Conservation (phyloP, 2,797 vertebrate genomes). For the Anguilla pacifica region DNA sequence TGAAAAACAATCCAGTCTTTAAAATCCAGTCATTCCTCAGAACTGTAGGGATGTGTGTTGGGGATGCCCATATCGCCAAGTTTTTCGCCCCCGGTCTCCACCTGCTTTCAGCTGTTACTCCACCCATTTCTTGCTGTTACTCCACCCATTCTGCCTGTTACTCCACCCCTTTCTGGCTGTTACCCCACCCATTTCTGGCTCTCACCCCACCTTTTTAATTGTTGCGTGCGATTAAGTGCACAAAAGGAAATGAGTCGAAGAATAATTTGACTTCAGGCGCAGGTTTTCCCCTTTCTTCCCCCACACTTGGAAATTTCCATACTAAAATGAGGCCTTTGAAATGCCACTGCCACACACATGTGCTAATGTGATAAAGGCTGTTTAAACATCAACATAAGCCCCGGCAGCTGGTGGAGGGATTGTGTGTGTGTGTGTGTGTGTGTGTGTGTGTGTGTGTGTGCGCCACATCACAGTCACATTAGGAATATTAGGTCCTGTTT, state of each 20-base stretch:
- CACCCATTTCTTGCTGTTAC: not conserved
- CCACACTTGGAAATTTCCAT: not conserved
- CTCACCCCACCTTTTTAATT: constrained; percentile 2
- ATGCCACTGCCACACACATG: constrained; percentile 10
- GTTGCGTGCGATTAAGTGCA: not conserved
- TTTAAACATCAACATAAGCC: constrained; percentile 27
- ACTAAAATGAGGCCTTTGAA: constrained; percentile 24
- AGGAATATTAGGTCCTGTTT: constrained; percentile 6
- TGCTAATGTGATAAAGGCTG: constrained; percentile 27
- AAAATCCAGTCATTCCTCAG: not conserved
- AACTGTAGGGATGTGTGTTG: not conserved
- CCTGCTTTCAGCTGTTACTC: not conserved
- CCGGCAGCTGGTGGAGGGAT: constrained; percentile 1
- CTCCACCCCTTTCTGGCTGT: not conserved
- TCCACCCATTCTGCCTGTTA: not conserved
- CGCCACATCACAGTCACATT: not conserved
- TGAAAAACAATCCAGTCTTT: not conserved
- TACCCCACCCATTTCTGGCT: not conserved
- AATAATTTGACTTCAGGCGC: constrained; percentile 5
- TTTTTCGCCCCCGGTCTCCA: not conserved
- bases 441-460: not conserved
- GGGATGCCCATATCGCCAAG: not conserved
- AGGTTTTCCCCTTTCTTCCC: not conserved
- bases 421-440: not conserved
- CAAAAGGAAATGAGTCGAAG: not conserved